Evolutionary conservation across 2,113 vertebrate species (phyloP), one percentile per base, ranked within the genome.

Genomic region (Sialia sialis): DNA sequence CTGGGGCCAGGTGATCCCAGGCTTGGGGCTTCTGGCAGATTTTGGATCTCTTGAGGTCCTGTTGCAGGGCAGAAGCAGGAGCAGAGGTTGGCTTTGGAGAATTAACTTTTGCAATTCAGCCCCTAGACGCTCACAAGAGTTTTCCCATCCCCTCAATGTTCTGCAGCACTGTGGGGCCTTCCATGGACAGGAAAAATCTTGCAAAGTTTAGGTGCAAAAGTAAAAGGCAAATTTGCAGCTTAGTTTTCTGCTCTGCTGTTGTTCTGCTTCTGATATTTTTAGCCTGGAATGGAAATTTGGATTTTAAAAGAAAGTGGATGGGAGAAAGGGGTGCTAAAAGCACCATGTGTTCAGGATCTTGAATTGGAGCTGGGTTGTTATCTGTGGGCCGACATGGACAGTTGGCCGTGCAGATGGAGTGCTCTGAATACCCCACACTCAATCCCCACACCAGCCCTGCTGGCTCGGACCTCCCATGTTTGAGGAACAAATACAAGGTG

Each of bases 351-450:
- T 95, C 17, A 18, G 79, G 85, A 90, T 87, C 75, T 29, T 2
- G 27, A 69, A 62, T 77, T 41, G 94, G 90, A 93, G 85, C 76
- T 0, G 29, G 62, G 66, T 36, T 1, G 21, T 67, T 83, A 82
- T 64, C 58, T 54, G 82, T 77, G 87, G 82, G 90, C 49, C 26
- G 84, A 4, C 2, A 13, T 29, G 55, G 81, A 84, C 92, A 94
- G 92, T 85, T 94, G 95, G 93, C 69, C 38, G 3, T 6, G n/a
- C 95, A 93, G 81, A 91, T 77, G 92, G 92, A 94, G 72, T 0
- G 0, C 83, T 66, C 63, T 0, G 0, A 83, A 22, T 56, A 49
- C 38, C 70, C 15, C 17, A 10, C 6, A 5, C 82, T 29, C 1
- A 0, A 14, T 76, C 63, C 64, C 69, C 0, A 1, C 58, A 4